Evolutionary conservation across 2,888 invertebrate species (phyloP).

Genomic region (Metopia argyrocephala): DNA sequence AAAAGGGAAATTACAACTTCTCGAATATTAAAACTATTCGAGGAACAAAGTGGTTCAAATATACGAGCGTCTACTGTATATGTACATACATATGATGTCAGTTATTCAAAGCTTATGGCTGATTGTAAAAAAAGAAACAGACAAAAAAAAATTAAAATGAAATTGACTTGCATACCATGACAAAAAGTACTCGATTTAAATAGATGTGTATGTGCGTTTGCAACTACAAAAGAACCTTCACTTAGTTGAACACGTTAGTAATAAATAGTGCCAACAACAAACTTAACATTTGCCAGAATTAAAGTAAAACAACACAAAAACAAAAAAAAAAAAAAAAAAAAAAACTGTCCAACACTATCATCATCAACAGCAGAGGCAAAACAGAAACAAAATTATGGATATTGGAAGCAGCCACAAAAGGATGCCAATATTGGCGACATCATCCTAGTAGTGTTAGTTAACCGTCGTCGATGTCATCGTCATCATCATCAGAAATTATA

Average conservation of each 20-base stretch:
- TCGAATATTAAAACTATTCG: no score
- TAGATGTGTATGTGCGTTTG: conserved; percentile 1
- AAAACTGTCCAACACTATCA: not conserved
- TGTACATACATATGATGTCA: conserved; percentile 53
- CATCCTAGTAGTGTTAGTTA: conserved; percentile 28
- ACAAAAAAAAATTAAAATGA: conserved; percentile 41
- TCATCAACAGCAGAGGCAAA: conserved; percentile 9
- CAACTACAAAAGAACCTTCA: conserved; percentile 21
- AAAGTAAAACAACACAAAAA: conserved; percentile 30
- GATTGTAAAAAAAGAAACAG: not conserved
- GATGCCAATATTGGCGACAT: conserved; percentile 62
- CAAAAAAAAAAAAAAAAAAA: no score
- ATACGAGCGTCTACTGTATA: no score
- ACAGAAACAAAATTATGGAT: not conserved
- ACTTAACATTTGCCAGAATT: conserved; percentile 37
- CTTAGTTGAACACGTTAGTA: conserved; percentile 42
- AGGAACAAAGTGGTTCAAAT: no score
- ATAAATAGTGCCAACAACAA: conserved; percentile 49
- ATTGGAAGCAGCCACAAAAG: conserved; percentile 52
- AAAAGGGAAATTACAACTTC: no score
- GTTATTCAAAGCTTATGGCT: conserved; percentile 40
- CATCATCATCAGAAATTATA: conserved; percentile 37
- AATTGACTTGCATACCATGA: conserved; percentile 57
- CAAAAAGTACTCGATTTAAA: conserved; percentile 36
- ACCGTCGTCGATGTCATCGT: conserved; percentile 3